These are phyloP conservation scores for Bryconaethiops microstoma DNA, from an alignment of 2,797 vertebrate genomes.

Conservation along the genomic window DNA sequence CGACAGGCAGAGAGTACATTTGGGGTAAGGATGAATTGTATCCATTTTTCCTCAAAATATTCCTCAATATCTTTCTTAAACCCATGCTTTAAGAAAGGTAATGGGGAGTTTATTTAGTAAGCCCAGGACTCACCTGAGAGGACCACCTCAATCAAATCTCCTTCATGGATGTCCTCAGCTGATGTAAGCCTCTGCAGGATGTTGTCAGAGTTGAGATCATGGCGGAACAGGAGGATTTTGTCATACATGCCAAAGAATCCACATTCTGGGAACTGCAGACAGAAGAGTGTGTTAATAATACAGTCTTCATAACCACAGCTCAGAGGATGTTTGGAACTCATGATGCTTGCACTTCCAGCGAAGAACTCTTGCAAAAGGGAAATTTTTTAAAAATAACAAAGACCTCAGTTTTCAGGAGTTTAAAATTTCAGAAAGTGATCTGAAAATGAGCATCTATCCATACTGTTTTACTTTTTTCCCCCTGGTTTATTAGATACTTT, in stretches of 20 bases:
- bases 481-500: background rate
- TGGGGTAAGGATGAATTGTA: background rate
- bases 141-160: slow-evolving; percentile 87
- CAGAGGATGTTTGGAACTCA: background rate
- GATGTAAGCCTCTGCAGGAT: slow-evolving; percentile 94
- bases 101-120: slow-evolving; percentile 1
- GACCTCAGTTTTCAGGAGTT: background rate
- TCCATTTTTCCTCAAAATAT: background rate
- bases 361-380: background rate
- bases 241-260: slow-evolving; percentile 99
- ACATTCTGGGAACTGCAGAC: slow-evolving; percentile 90
- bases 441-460: background rate
- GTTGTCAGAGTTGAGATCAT: slow-evolving; percentile 94
- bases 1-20: background rate
- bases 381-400: background rate
- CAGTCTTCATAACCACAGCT: background rate
- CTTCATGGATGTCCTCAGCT: slow-evolving; percentile 94
- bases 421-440: background rate
- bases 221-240: slow-evolving; percentile 98
- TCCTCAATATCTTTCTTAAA: background rate
- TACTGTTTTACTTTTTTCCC: background rate
- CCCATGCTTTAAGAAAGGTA: background rate
- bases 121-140: slow-evolving; percentile 85
- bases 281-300: slow-evolving; percentile 49
- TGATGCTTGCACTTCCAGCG: background rate